phyloP scores from a whole-genome alignment of 2,888 invertebrate species.

The Maniola hyperantus region DNA sequence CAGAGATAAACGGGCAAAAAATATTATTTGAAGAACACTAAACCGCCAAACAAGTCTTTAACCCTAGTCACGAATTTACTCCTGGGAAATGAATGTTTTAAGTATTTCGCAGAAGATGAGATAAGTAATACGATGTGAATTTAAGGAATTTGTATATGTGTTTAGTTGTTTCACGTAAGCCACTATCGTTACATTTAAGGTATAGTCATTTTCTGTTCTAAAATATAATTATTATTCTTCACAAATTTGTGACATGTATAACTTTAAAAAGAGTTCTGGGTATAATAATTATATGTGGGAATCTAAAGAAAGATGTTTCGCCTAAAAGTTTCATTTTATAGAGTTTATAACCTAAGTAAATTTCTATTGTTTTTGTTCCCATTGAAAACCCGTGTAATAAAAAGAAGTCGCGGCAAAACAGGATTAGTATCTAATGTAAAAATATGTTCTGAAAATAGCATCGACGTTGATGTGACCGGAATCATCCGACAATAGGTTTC shows the following conservation, averaged over 20 bases:
- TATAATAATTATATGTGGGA: neutral
- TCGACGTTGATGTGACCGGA: constrained; percentile 49
- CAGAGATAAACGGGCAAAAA: constrained; percentile 54
- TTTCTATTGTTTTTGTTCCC: no score
- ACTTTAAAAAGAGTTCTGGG: no score
- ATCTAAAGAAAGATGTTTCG: neutral
- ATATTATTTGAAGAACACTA: constrained; percentile 55
- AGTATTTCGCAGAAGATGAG: constrained; percentile 54
- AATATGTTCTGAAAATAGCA: constrained; percentile 43
- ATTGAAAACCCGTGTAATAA: neutral
- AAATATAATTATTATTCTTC: no score
- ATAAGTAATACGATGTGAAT: constrained; percentile 42
- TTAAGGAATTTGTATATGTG: constrained; percentile 32
- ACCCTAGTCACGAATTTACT: constrained; percentile 64
- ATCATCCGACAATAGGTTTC: constrained; percentile 39
- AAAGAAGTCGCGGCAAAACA: neutral
- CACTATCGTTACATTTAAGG: no score
- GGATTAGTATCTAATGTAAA: neutral
- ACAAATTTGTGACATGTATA: no score
- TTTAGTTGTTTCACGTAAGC: constrained; percentile 33
- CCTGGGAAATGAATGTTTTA: constrained; percentile 56
- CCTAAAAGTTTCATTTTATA: no score
- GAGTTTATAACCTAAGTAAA: no score
- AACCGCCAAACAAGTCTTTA: constrained; percentile 51
- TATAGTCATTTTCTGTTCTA: no score